These are phyloP conservation scores for Sphaerophoria rueppellii DNA, from an alignment of 2,888 invertebrate genomes.

Conservation along the genomic window DNA sequence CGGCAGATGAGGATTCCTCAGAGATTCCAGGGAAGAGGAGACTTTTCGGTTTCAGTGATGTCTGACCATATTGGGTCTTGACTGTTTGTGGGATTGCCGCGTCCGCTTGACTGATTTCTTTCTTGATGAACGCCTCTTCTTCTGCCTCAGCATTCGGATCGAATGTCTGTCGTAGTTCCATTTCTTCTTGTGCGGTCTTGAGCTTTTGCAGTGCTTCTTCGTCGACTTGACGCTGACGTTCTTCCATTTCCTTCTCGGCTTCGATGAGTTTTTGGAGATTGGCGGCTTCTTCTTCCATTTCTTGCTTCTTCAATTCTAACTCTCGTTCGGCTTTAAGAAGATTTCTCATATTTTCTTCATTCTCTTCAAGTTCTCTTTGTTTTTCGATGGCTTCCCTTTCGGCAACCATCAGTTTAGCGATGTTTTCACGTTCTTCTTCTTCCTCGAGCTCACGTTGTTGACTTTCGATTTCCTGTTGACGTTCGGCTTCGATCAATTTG, in stretches of 20 bases:
- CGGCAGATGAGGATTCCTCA: constrained; percentile 80
- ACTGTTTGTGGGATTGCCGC: constrained; percentile 75
- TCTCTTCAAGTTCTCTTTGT: constrained; percentile 49
- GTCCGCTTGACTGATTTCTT: constrained; percentile 74
- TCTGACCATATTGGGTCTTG: constrained; percentile 80
- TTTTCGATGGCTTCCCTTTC: constrained; percentile 52
- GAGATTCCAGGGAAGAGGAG: constrained; percentile 78
- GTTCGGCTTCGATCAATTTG: constrained; percentile 52
- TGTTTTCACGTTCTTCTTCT: constrained; percentile 47
- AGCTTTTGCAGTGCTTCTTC: constrained; percentile 77
- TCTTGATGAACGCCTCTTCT: constrained; percentile 77
- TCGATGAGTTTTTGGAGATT: constrained; percentile 69
- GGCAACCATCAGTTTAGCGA: constrained; percentile 39
- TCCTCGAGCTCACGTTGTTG: constrained; percentile 68
- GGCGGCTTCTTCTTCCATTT: constrained; percentile 65
- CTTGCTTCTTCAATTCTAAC: constrained; percentile 50
- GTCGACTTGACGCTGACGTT: constrained; percentile 76
- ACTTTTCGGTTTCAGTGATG: constrained; percentile 76
- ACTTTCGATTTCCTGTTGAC: constrained; percentile 73
- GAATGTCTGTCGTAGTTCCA: constrained; percentile 74
- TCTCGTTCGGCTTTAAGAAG: constrained; percentile 61
- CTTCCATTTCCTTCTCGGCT: constrained; percentile 80
- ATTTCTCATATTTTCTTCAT: constrained; percentile 56
- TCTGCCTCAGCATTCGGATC: constrained; percentile 72
- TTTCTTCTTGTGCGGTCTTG: constrained; percentile 76